Conservation (phyloP, 2,797 vertebrate genomes). For the Pseudotriccus pelzelni region DNA sequence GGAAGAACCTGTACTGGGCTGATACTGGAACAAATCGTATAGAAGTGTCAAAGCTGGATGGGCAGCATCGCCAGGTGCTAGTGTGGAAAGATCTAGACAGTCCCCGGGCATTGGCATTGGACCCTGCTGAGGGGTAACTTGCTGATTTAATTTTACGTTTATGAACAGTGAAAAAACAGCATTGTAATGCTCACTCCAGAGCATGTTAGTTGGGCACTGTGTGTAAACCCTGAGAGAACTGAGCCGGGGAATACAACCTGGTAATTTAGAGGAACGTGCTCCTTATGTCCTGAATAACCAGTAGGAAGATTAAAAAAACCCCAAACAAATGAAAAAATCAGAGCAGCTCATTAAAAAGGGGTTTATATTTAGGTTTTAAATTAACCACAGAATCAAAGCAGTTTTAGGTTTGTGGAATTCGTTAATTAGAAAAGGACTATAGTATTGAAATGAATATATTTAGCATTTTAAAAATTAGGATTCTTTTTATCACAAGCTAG, state of each 20-base stretch:
- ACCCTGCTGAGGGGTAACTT: constrained; percentile 92
- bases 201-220: not conserved
- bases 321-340: not conserved
- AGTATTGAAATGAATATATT: not conserved
- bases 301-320: not conserved
- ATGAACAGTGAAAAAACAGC: not conserved
- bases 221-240: constrained; percentile 10
- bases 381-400: constrained; percentile 43
- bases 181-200: not conserved
- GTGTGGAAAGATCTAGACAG: constrained; percentile 99
- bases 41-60: constrained; percentile 94
- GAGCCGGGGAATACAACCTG: constrained; percentile 26
- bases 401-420: constrained; percentile 29
- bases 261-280: constrained; percentile 13
- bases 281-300: constrained; percentile 45
- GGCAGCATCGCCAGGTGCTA: constrained; percentile 93
- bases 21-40: constrained; percentile 97
- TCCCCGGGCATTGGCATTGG: constrained; percentile 90
- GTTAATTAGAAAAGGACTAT: constrained; percentile 2
- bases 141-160: constrained; percentile 20
- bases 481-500: not conserved
- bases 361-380: constrained; percentile 56
- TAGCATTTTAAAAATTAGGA: not conserved
- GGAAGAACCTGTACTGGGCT: constrained; percentile 98
- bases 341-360: constrained; percentile 50